A percentile compares a stretch with the other conserved stretches of the same genome.
Conservation (phyloP, 2,113 vertebrate species). For the Potamarius usumacintae region DNA sequence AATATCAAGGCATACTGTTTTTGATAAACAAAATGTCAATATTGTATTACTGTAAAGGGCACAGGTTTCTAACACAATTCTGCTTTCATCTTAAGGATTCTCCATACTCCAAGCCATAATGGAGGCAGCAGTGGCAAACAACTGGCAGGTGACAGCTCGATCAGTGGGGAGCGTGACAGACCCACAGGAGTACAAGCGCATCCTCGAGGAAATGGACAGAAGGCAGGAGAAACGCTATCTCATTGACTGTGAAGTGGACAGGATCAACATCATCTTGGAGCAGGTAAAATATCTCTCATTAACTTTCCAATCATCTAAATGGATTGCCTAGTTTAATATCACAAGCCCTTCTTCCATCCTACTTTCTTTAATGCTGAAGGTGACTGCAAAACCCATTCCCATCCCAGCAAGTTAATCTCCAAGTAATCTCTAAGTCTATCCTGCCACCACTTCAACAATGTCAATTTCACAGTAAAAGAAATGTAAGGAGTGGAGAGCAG, state of each 20-base stretch:
- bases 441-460: constrained; percentile 54
- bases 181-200: constrained; percentile 91
- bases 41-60: neutral
- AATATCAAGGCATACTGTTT: neutral
- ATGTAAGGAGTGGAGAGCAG: constrained; percentile 56
- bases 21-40: constrained; percentile 22
- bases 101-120: constrained; percentile 98
- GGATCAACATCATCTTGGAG: constrained; percentile 96
- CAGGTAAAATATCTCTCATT: constrained; percentile 77
- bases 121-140: constrained; percentile 97
- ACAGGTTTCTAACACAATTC: constrained; percentile 4
- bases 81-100: constrained; percentile 78
- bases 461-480: constrained; percentile 60
- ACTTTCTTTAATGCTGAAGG: neutral
- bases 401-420: constrained; percentile 53
- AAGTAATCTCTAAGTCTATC: constrained; percentile 56
- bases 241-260: constrained; percentile 95
- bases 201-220: constrained; percentile 98
- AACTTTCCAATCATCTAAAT: neutral
- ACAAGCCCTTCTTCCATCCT: neutral
- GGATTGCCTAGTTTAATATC: neutral
- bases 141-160: constrained; percentile 98
- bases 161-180: constrained; percentile 95
- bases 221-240: constrained; percentile 95
- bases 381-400: constrained; percentile 34